phyloP scores from a whole-genome alignment of 2,113 vertebrate genomes.

The Oncorhynchus tshawytscha region DNA sequence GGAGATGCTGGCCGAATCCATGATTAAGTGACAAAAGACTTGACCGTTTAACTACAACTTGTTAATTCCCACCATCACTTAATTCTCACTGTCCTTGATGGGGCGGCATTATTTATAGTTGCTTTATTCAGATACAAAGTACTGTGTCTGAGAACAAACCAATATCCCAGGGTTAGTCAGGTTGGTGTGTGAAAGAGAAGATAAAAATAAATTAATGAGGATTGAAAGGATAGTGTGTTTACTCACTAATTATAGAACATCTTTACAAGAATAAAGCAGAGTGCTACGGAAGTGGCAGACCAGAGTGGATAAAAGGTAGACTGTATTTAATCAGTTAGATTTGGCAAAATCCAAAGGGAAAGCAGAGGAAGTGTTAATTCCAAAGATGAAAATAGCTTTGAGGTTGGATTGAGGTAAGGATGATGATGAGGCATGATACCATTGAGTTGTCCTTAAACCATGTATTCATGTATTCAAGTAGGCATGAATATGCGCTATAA shows the following conservation, averaged over 20 bases:
- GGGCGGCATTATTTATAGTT: slow-evolving; percentile 42
- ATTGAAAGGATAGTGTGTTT: slow-evolving; percentile 34
- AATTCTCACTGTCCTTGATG: slow-evolving; percentile 39
- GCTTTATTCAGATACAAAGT: slow-evolving; percentile 32
- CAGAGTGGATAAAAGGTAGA: neutral
- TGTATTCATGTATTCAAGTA: no score
- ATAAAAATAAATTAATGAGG: slow-evolving; percentile 55
- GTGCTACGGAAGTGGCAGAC: neutral
- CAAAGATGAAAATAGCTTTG: neutral
- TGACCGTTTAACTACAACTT: slow-evolving; percentile 37
- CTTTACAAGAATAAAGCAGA: neutral
- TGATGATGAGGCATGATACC: no score
- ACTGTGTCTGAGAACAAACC: slow-evolving; percentile 52
- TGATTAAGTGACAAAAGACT: slow-evolving; percentile 15
- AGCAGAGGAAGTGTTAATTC: neutral
- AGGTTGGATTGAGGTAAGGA: no score
- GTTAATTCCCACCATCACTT: slow-evolving; percentile 47
- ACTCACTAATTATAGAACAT: slow-evolving; percentile 4
- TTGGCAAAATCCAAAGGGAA: neutral
- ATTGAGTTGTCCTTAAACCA: no score
- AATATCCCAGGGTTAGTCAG: slow-evolving; percentile 57
- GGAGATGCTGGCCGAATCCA: slow-evolving; percentile 16
- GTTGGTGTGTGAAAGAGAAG: slow-evolving; percentile 39
- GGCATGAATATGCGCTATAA: no score
- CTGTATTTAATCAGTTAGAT: neutral